Base-by-base conservation (phyloP, 1,140 invertebrate species). In the Phthorimaea operculella region DNA sequence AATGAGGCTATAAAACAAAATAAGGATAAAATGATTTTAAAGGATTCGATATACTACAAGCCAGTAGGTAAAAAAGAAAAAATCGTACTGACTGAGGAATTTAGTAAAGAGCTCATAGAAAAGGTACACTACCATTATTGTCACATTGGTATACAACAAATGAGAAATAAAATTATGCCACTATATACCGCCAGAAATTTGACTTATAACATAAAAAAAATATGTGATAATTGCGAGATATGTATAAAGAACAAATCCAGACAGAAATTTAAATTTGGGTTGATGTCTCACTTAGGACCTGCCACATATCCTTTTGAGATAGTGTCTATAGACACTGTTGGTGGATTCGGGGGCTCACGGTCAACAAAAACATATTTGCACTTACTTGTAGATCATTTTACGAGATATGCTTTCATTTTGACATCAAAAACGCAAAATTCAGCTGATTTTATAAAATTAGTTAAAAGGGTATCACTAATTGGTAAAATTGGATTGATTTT, bases 381-480 rank as follows among this genome's bases (percentile, higher is more conserved):
- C 21, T 39, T 56, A 8, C 18, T 56, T 28, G 54, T 56, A 1
- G 54, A 56, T 17, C 48, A 57, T 33, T 57, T 57, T 39, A 58
- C 56, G 17, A 33, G 56, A 52, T 58, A 34, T 58, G 56, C 44
- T n/a, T 58, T 16, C 33, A 52, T 58, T 52, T 7, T 58, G 16
- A 73, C 69, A 16, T 79, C 71, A 54, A 74, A 70, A 67, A 70
- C 56, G 4, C 74, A 78, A 62, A 63, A 21, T 44, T 49, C 70
- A 14, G 60, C 45, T 15, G 74, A 74, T 55, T 79, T 78, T 48
- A 68, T 81, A 4, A 75, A 76, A 63, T 48, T 78, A 52, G 16
- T 70, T 8, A 49, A 70, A 33, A 62, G 68, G n/a, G n/a, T n/a
- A n/a, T n/a, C n/a, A n/a, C n/a, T n/a, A n/a, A n/a, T n/a, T n/a